Evolutionary conservation across 2,113 vertebrate genomes (phyloP).

Genomic region (Phoenicopterus ruber): DNA sequence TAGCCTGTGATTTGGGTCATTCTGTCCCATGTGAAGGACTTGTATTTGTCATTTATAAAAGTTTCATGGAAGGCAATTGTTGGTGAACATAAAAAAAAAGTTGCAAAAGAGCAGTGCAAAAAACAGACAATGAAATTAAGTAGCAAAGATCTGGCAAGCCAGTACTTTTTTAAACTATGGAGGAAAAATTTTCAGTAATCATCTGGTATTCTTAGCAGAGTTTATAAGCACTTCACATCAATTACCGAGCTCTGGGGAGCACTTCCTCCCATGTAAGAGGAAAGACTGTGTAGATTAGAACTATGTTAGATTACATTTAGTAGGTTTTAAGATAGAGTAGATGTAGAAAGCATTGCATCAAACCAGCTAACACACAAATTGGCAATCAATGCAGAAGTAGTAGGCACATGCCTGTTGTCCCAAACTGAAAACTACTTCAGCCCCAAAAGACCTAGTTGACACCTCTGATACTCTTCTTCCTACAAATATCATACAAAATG

Average conservation of each 20-base stretch:
- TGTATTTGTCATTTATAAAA: too few species aligned
- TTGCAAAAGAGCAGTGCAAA: too few species aligned
- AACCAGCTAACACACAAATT: not conserved
- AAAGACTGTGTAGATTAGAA: not conserved
- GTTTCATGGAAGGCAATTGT: too few species aligned
- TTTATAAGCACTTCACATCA: not conserved
- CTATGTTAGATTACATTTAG: not conserved
- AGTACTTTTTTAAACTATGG: too few species aligned
- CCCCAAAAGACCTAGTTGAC: not conserved
- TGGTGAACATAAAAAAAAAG: too few species aligned
- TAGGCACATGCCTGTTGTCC: not conserved
- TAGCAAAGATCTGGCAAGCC: too few species aligned
- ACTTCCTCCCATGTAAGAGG: not conserved
- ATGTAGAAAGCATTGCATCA: not conserved
- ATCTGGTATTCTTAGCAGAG: not conserved
- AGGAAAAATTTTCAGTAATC: not conserved
- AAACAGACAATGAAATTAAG: too few species aligned
- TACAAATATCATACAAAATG: not conserved
- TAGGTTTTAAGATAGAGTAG: not conserved
- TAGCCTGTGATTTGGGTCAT: too few species aligned
- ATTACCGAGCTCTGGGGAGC: not conserved
- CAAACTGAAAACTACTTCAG: not conserved
- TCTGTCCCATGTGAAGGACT: too few species aligned
- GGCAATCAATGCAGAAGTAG: not conserved
- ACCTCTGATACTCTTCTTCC: not conserved